Evolutionary conservation across 2,113 vertebrate species (phyloP).

Genomic region (Phyllostomus discolor): DNA sequence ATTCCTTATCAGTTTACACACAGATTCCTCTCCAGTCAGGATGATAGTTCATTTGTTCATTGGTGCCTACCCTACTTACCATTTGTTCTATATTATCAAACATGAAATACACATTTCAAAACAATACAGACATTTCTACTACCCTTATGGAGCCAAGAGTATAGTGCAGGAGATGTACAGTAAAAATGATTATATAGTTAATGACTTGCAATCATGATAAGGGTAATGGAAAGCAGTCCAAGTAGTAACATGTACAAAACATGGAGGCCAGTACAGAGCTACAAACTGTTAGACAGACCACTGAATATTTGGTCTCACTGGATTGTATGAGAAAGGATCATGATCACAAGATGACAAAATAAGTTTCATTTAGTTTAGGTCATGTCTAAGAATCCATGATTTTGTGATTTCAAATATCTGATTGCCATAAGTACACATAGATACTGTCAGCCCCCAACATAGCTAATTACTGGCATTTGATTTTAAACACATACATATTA

Average conservation of each 20-base stretch:
- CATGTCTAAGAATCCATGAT: not conserved
- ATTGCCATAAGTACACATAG: conserved; percentile 23
- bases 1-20: not conserved
- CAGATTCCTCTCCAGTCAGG: not conserved
- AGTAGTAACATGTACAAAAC: not conserved
- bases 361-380: not conserved
- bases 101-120: not conserved
- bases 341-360: not conserved
- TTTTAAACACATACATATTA: not conserved
- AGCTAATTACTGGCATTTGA: conserved; percentile 25
- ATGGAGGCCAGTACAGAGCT: not conserved
- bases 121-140: not conserved
- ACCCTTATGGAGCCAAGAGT: not conserved
- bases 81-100: not conserved
- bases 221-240: conserved; percentile 25
- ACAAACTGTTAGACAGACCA: not conserved
- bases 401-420: conserved; percentile 33
- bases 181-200: not conserved
- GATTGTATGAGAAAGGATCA: not conserved
- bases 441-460: not conserved
- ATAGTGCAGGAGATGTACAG: not conserved
- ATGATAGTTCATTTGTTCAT: not conserved
- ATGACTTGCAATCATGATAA: conserved; percentile 17
- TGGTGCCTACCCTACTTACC: not conserved
- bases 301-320: not conserved